Evolutionary conservation across 1,140 invertebrate genomes (phyloP), one percentile per base, ranked within the genome.

Genomic region (Anoplolepis gracilipes): DNA sequence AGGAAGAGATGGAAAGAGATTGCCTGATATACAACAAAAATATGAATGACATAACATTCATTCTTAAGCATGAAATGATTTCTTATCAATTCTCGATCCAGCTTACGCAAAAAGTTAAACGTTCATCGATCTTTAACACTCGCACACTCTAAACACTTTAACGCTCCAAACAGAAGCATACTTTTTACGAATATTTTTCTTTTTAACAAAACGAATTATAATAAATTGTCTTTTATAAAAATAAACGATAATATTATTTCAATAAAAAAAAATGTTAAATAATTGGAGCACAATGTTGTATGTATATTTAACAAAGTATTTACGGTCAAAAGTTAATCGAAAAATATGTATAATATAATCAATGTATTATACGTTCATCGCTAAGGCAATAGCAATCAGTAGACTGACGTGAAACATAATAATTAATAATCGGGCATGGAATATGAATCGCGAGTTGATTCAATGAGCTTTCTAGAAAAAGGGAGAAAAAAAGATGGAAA

Each of bases 341-440:
- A 72, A 82, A 46, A 42, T 22, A 19, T 57, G 11, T n/a, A n/a
- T n/a, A n/a, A n/a, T n/a, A n/a, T n/a, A 72, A 39, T 42, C 22
- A 2, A 16, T 3, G 25, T n/a, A 33, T 69, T 67, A 55, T 42
- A 69, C 13, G 33, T 46, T 73, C 36, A 59, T 82, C 25, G n/a
- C n/a, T 64, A 13, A 42, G 42, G 42, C 25, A 10, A 33, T 39
- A 8, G 61, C 7, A 16, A 77, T 64, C 22, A 16, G 16, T n/a
- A 25, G 57, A 39, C 11, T n/a, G 30, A 79, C 30, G 11, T 25
- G 39, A 8, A 46, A 73, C 53, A 61, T 82, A 82, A 61, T 82
- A 82, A 82, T 82, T 82, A 73, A 82, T 61, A 59, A 13, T 82
- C 25, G 25, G 25, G 5, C 19, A 36, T 13, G 67, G 53, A 46